Conservation (phyloP, 23 tunicate genomes). For the Halocynthia aurantium region DNA sequence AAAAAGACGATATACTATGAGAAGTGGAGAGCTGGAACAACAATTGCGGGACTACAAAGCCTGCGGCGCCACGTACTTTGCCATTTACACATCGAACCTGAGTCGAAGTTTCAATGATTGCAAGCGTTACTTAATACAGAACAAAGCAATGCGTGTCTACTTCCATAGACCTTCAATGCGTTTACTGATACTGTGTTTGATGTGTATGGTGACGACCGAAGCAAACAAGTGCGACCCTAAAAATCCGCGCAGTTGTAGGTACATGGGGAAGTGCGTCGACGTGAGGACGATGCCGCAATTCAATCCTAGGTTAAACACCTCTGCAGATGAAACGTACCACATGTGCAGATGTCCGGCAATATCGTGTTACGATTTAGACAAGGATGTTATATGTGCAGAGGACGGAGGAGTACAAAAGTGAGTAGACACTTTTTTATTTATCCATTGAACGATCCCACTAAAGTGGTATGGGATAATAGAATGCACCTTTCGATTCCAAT, state of each 20-base stretch:
- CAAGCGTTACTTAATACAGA: too few relatives aligned
- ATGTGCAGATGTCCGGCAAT: slow-evolving; percentile 1
- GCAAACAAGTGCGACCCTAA: slow-evolving; percentile 14
- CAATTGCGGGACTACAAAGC: too few relatives aligned
- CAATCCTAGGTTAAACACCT: neutral
- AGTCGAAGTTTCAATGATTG: too few relatives aligned
- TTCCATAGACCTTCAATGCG: too few relatives aligned
- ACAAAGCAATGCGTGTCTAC: too few relatives aligned
- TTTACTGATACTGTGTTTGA: neutral
- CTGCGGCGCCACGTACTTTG: too few relatives aligned
- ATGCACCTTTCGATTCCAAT: too few relatives aligned
- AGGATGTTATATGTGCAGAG: neutral
- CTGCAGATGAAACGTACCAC: neutral
- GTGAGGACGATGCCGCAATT: neutral
- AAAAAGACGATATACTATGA: too few relatives aligned
- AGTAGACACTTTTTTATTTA: neutral
- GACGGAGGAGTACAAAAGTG: neutral
- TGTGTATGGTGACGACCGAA: neutral
- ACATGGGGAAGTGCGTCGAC: slow-evolving; percentile 4
- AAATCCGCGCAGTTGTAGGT: neutral
- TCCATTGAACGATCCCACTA: too few relatives aligned
- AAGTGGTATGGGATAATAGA: too few relatives aligned
- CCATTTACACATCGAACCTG: too few relatives aligned
- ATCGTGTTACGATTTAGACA: neutral
- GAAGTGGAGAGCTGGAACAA: too few relatives aligned